Percentiles rank a stretch among this genome's conserved stretches.
Conservation (phyloP, 2,888 invertebrate species). For the Pecten maximus region DNA sequence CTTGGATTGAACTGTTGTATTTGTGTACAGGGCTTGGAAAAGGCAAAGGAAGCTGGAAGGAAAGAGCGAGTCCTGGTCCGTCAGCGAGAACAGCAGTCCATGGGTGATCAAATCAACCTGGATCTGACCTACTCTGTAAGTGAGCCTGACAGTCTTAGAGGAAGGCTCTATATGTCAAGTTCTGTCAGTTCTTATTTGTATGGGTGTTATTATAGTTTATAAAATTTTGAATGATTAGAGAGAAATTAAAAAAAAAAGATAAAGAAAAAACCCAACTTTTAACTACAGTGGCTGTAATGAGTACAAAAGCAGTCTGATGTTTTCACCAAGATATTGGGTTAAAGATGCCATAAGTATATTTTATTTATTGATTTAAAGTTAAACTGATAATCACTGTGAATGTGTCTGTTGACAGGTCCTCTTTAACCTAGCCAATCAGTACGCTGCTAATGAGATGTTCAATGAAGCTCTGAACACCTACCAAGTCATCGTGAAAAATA, state of each 20-base stretch:
- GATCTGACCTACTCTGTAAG: conserved; percentile 96
- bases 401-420: conserved; percentile 87
- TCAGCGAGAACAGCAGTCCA: conserved; percentile 93
- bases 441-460: conserved; percentile 96
- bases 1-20: not conserved
- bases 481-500: conserved; percentile 94
- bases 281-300: too few relatives aligned
- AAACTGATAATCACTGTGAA: not conserved
- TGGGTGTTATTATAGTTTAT: too few relatives aligned
- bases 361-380: too few relatives aligned
- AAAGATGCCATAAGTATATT: too few relatives aligned
- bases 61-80: conserved; percentile 94
- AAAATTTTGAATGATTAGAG: too few relatives aligned
- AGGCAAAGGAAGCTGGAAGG: conserved; percentile 97
- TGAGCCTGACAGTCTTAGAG: not conserved
- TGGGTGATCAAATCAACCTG: conserved; percentile 95
- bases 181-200: too few relatives aligned
- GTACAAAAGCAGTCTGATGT: too few relatives aligned
- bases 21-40: conserved; percentile 88
- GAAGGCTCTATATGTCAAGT: too few relatives aligned
- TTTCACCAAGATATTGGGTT: too few relatives aligned
- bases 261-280: too few relatives aligned
- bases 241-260: too few relatives aligned
- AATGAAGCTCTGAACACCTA: conserved; percentile 98
- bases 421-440: conserved; percentile 97